Evolutionary conservation across 1,140 invertebrate genomes (phyloP).

Genomic region (Chionoecetes opilio): DNA sequence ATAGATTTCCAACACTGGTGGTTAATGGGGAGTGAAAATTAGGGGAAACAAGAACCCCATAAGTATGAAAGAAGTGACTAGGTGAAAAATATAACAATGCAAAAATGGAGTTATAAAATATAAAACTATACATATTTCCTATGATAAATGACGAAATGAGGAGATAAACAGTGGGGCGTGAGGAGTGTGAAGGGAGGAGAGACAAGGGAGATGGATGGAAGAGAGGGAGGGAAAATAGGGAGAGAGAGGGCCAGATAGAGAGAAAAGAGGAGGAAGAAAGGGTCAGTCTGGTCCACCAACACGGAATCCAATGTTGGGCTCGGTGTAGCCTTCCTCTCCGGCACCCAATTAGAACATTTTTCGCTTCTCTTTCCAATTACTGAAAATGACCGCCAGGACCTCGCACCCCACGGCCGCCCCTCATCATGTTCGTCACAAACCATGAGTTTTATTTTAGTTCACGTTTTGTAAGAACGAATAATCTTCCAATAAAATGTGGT

Average conservation of each 20-base stretch:
- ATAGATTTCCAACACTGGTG: neutral
- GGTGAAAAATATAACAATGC: neutral
- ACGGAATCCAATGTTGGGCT: constrained; percentile 41
- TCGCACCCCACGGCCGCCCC: neutral
- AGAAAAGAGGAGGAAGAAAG: neutral
- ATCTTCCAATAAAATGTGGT: no score
- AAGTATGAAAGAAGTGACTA: neutral
- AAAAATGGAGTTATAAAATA: neutral
- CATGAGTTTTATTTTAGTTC: constrained; percentile 13
- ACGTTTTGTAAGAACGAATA: neutral
- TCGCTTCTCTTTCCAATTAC: constrained; percentile 67
- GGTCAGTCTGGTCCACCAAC: constrained; percentile 20
- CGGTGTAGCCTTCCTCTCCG: constrained; percentile 59
- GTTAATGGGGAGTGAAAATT: neutral
- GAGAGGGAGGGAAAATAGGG: constrained; percentile 9
- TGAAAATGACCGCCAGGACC: neutral
- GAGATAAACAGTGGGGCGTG: neutral
- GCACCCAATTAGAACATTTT: constrained; percentile 69
- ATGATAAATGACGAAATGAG: neutral
- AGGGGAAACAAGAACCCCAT: neutral
- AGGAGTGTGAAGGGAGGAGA: neutral
- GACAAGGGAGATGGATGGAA: constrained; percentile 32
- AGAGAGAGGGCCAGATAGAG: neutral
- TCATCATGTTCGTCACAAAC: neutral
- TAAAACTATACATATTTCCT: neutral